phyloP scores from a whole-genome alignment of 2,888 invertebrate genomes.

The Lithophane socia region DNA sequence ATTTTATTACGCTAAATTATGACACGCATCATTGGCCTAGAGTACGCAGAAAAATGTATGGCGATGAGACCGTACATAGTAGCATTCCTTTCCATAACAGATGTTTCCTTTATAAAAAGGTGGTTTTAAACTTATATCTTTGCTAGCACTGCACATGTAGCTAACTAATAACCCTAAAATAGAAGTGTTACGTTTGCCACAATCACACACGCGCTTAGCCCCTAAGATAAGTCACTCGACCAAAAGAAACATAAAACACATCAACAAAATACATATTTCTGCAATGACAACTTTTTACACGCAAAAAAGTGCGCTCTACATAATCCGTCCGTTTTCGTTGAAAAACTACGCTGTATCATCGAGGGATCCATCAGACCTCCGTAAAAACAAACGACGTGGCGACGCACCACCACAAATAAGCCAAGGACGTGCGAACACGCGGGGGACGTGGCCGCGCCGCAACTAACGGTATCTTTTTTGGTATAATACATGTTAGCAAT shows the following conservation, averaged over 20 bases:
- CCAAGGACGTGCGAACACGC: background rate
- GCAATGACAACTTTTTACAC: slow-evolving; percentile 10
- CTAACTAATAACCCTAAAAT: background rate
- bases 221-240: background rate
- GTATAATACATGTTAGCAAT: background rate
- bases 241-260: background rate
- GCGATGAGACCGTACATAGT: too few species aligned
- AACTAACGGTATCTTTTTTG: background rate
- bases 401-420: slow-evolving; percentile 52
- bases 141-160: too few species aligned
- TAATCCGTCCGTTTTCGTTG: slow-evolving; percentile 18
- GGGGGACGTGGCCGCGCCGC: background rate
- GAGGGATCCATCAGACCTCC: slow-evolving; percentile 69
- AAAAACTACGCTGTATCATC: slow-evolving; percentile 71
- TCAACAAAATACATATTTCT: slow-evolving; percentile 17
- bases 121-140: background rate
- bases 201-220: background rate
- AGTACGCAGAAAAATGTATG: too few species aligned
- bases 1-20: too few species aligned
- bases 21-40: too few species aligned
- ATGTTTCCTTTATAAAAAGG: background rate
- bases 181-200: background rate
- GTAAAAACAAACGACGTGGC: slow-evolving; percentile 73
- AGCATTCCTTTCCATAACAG: background rate
- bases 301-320: slow-evolving; percentile 54